A percentile compares a stretch with the other conserved stretches of the same genome.
Evolutionary conservation across 2,888 invertebrate genomes (phyloP).

Genomic region (Eremobia ochroleuca): DNA sequence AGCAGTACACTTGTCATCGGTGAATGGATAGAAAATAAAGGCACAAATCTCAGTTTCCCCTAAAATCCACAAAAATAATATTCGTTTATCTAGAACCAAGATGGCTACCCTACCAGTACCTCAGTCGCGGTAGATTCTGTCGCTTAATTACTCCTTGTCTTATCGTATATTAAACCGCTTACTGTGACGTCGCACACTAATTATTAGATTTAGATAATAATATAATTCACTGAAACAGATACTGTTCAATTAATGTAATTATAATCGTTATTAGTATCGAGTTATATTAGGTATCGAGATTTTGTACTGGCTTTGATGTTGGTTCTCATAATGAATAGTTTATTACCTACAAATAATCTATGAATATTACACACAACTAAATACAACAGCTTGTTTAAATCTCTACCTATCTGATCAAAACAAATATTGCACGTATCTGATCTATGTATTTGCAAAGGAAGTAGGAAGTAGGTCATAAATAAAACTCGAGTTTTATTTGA

Average conservation of each 20-base stretch:
- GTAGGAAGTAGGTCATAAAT: not conserved
- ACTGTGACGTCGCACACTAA: conserved; percentile 56
- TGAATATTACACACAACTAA: not conserved
- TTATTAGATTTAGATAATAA: conserved; percentile 67
- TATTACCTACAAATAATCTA: conserved; percentile 18
- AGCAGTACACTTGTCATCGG: no score
- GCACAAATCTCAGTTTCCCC: not conserved
- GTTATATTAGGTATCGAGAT: conserved; percentile 50
- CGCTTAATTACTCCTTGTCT: conserved; percentile 68
- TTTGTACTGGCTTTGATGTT: conserved; percentile 53
- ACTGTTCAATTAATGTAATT: conserved; percentile 73
- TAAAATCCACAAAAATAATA: not conserved
- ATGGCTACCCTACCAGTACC: conserved; percentile 18
- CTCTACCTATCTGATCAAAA: not conserved
- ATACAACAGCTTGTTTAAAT: not conserved
- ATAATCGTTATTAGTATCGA: conserved; percentile 66
- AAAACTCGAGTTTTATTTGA: not conserved
- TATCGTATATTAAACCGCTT: conserved; percentile 67
- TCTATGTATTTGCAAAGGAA: not conserved
- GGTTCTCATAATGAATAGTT: conserved; percentile 7
- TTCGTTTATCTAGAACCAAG: conserved; percentile 23
- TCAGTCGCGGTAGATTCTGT: conserved; percentile 54
- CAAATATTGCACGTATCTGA: not conserved
- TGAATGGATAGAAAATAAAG: not conserved
- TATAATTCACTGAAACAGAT: conserved; percentile 70